A percentile compares a stretch with the other conserved stretches of the same genome.
Conservation (phyloP, 1,140 invertebrate species). For the Arion vulgaris region DNA sequence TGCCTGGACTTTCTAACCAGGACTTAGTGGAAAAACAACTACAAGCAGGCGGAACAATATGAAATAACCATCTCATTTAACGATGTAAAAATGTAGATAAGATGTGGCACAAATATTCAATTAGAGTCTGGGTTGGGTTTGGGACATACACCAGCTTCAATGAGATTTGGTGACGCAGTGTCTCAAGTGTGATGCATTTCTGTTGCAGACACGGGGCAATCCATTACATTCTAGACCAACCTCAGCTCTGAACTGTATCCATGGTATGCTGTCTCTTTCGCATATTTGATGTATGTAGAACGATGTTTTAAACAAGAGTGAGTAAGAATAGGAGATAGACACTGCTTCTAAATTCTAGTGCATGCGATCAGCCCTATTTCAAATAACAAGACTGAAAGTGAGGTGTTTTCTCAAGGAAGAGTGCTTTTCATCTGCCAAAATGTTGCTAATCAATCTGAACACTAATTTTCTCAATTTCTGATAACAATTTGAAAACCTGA, state of each 20-base stretch:
- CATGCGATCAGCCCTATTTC: background rate
- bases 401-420: background rate
- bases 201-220: slow-evolving; percentile 17
- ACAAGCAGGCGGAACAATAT: background rate
- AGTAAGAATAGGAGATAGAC: background rate
- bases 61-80: background rate
- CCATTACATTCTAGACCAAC: background rate
- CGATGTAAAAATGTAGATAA: background rate
- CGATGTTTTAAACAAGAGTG: background rate
- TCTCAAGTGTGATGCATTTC: background rate
- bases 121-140: background rate
- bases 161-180: too few relatives aligned
- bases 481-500: slow-evolving; percentile 35
- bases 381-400: background rate
- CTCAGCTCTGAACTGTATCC: background rate
- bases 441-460: background rate
- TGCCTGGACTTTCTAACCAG: slow-evolving; percentile 7
- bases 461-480: background rate
- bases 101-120: background rate
- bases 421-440: background rate
- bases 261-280: background rate
- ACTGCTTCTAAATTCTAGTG: slow-evolving; percentile 1
- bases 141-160: too few relatives aligned
- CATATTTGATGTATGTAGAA: background rate
- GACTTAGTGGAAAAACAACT: background rate